Conservation (phyloP, 2,797 vertebrate species). For the Lithobates pipiens region DNA sequence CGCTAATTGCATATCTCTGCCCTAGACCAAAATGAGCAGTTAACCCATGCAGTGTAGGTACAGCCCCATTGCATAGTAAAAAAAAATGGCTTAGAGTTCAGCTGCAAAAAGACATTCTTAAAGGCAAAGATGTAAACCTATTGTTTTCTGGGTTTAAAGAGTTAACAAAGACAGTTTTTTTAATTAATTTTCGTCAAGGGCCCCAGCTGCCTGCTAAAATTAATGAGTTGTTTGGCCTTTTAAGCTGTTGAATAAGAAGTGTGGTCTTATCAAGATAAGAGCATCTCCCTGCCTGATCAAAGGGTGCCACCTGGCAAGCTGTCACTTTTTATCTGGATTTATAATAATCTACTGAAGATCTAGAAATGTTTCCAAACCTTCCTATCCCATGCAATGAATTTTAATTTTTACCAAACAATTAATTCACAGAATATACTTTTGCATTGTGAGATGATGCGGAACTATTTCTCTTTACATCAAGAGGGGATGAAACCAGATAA, state of each 20-base stretch:
- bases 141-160: neutral
- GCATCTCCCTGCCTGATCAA: constrained; percentile 9
- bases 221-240: constrained; percentile 50
- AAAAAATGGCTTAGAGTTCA: too few species aligned
- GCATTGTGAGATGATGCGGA: neutral
- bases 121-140: neutral
- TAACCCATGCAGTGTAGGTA: too few species aligned
- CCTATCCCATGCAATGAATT: neutral
- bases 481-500: neutral
- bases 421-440: neutral
- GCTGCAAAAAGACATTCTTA: too few species aligned
- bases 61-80: too few species aligned
- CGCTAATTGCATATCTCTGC: too few species aligned
- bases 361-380: neutral
- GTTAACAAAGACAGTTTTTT: constrained; percentile 20
- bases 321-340: constrained; percentile 42
- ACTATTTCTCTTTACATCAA: neutral
- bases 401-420: neutral
- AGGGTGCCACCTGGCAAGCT: constrained; percentile 43
- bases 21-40: too few species aligned
- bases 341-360: neutral
- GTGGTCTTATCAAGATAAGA: constrained; percentile 40
- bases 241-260: constrained; percentile 44
- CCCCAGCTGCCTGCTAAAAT: constrained; percentile 40
- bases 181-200: constrained; percentile 31